Evolutionary conservation across 2,797 vertebrate genomes (phyloP).

Genomic region (Botia kubotai): DNA sequence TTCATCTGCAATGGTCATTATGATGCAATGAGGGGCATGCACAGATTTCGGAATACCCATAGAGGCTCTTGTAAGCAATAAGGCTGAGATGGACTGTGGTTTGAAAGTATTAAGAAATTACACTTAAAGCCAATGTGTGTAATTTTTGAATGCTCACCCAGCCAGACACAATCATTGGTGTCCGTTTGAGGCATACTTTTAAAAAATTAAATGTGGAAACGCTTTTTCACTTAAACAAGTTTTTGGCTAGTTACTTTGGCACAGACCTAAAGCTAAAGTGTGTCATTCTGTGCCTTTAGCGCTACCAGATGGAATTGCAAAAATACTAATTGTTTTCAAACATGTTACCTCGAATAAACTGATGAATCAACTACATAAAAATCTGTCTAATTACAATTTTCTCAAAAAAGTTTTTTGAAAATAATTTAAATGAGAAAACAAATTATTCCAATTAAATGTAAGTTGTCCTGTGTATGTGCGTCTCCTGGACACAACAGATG

Average conservation of each 20-base stretch:
- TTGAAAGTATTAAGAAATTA: no score
- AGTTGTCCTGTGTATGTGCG: background rate
- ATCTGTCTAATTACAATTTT: background rate
- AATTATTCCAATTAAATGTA: background rate
- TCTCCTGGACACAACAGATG: background rate
- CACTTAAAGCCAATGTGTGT: background rate
- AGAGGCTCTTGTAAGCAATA: conserved; percentile 20
- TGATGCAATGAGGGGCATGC: conserved; percentile 9
- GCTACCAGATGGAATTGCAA: no score
- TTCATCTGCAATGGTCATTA: conserved; percentile 30
- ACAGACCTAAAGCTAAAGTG: no score
- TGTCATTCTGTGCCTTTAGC: no score
- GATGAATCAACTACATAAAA: no score
- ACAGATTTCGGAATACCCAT: conserved; percentile 21
- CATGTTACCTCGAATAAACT: no score
- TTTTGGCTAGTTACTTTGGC: no score
- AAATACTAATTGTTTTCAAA: no score
- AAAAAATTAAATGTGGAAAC: no score
- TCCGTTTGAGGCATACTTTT: no score
- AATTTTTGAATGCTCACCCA: background rate
- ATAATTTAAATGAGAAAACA: background rate
- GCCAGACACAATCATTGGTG: no score
- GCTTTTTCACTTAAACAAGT: no score
- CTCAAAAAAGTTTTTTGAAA: background rate
- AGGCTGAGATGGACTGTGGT: background rate